Conservation (phyloP, 2,888 invertebrate species). For the Perdita meconis region DNA sequence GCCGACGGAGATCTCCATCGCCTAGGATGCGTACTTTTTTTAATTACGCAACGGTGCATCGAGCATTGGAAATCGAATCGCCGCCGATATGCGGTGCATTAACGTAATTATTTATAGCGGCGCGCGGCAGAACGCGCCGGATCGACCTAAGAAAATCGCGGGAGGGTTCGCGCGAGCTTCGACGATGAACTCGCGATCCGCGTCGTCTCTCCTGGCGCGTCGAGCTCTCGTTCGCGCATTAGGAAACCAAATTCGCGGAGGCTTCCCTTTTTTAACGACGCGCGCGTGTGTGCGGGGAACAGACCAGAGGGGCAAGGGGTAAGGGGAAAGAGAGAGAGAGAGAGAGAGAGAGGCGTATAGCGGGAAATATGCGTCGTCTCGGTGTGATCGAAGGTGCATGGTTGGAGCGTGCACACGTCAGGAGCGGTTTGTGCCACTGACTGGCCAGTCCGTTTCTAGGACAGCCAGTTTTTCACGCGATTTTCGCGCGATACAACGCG, state of each 20-base stretch:
- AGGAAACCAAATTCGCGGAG: conserved; percentile 8
- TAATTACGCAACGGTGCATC: conserved; percentile 24
- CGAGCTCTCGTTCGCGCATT: background rate
- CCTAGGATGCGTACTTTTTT: background rate
- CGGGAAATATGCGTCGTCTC: conserved; percentile 6
- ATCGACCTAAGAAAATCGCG: conserved; percentile 4
- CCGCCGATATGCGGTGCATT: background rate
- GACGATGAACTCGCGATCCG: background rate
- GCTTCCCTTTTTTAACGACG: background rate
- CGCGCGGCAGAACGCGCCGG: background rate
- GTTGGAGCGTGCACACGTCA: conserved; percentile 43
- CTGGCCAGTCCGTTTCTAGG: conserved; percentile 79
- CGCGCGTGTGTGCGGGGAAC: background rate
- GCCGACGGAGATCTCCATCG: background rate
- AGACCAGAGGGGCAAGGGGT: background rate
- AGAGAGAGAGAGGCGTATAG: background rate
- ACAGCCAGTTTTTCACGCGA: conserved; percentile 81
- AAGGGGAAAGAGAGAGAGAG: background rate
- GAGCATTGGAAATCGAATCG: conserved; percentile 35
- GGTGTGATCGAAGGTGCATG: conserved; percentile 3
- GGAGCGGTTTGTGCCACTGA: conserved; percentile 77
- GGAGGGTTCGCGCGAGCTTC: background rate
- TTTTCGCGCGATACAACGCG: conserved; percentile 75
- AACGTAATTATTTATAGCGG: conserved; percentile 25
- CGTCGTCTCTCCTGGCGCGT: background rate